phyloP scores from a whole-genome alignment of 2,888 invertebrate genomes.

The Alcis repandata region DNA sequence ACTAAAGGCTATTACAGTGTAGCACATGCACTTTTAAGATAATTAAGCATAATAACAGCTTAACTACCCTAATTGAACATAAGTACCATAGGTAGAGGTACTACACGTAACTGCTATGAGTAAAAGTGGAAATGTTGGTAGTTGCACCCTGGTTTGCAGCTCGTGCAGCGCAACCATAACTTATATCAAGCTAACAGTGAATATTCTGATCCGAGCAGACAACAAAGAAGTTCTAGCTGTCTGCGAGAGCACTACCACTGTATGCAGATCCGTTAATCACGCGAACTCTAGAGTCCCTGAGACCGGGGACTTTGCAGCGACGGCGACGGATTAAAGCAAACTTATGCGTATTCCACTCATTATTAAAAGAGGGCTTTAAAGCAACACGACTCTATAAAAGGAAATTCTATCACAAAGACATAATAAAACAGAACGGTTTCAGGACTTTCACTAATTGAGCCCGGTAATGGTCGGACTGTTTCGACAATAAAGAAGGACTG shows the following conservation, averaged over 20 bases:
- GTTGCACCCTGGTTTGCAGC: not conserved
- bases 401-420: constrained; percentile 59
- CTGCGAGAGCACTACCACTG: constrained; percentile 35
- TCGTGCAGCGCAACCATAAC: constrained; percentile 22
- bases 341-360: constrained; percentile 52
- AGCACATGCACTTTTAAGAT: not conserved
- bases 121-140: not conserved
- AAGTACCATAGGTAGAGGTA: no score
- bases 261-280: constrained; percentile 52
- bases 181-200: constrained; percentile 34
- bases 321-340: constrained; percentile 49
- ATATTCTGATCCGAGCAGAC: constrained; percentile 40
- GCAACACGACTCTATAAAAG: constrained; percentile 45
- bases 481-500: constrained; percentile 81
- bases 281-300: constrained; percentile 35
- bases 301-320: constrained; percentile 36
- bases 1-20: not conserved
- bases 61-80: not conserved
- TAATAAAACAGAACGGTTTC: constrained; percentile 64
- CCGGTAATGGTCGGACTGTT: constrained; percentile 79
- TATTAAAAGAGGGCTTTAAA: constrained; percentile 56
- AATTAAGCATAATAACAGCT: not conserved
- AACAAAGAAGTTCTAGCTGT: constrained; percentile 45
- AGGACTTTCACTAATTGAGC: constrained; percentile 72
- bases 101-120: not conserved